phyloP scores from a whole-genome alignment of 2,113 vertebrate species.

The Lophochroa leadbeateri region DNA sequence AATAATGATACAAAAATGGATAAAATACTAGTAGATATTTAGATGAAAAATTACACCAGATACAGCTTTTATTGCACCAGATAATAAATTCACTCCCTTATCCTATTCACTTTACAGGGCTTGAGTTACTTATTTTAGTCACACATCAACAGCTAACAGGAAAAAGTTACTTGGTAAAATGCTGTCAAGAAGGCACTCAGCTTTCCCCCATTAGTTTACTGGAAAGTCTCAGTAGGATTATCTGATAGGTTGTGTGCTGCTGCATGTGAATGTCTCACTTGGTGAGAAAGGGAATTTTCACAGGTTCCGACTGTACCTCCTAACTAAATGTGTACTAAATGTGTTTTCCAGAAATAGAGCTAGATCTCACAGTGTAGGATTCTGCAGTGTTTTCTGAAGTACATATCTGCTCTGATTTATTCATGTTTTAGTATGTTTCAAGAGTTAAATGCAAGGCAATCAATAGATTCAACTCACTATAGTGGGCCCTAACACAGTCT shows the following conservation, averaged over 20 bases:
- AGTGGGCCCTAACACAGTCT: not conserved
- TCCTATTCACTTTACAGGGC: not conserved
- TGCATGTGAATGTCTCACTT: not conserved
- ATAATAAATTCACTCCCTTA: not conserved
- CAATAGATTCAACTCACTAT: not conserved
- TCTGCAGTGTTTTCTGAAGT: not conserved
- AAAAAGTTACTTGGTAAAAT: not conserved
- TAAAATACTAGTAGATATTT: not conserved
- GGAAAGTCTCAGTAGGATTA: not conserved
- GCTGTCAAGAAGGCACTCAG: not conserved
- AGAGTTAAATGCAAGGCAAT: not conserved
- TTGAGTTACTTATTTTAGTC: not conserved
- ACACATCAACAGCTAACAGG: not conserved
- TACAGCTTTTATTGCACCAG: not conserved
- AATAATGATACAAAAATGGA: not conserved
- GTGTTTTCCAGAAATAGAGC: constrained; percentile 15
- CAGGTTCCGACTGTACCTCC: constrained; percentile 4
- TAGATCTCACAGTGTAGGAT: not conserved
- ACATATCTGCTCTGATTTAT: not conserved
- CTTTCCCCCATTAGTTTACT: not conserved
- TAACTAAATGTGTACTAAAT: not conserved
- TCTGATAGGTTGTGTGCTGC: not conserved
- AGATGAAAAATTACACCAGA: not conserved
- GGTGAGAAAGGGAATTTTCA: not conserved
- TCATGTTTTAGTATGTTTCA: not conserved